phyloP scores from a whole-genome alignment of 2,888 invertebrate genomes.

The Proisotoma minuta region DNA sequence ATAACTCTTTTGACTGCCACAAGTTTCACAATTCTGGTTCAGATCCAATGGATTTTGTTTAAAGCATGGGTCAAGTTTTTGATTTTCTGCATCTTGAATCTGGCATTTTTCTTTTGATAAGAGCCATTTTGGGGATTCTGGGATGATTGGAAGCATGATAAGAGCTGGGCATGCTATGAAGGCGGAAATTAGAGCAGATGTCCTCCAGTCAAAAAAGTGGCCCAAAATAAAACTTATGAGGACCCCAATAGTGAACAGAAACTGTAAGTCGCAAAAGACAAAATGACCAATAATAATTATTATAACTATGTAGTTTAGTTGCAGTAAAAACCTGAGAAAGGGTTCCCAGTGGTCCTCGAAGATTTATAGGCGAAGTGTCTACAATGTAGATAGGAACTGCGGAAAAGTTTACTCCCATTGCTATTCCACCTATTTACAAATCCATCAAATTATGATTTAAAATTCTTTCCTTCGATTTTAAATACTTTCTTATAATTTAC shows the following conservation, averaged over 20 bases:
- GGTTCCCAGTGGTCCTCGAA: conserved; percentile 41
- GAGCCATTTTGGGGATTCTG: conserved; percentile 43
- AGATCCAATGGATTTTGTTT: conserved; percentile 22
- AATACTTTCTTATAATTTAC: conserved; percentile 18
- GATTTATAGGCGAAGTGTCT: conserved; percentile 34
- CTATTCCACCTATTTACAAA: conserved; percentile 41
- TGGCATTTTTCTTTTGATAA: conserved; percentile 23
- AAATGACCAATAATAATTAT: not conserved
- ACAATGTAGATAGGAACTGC: conserved; percentile 38
- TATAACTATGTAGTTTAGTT: too few relatives aligned
- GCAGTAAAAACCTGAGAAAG: conserved; percentile 43
- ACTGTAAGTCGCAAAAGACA: too few relatives aligned
- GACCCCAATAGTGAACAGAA: conserved; percentile 39
- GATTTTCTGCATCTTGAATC: conserved; percentile 29
- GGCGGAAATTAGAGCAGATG: conserved; percentile 30
- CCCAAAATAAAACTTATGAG: conserved; percentile 39
- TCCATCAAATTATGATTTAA: not conserved
- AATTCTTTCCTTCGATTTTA: not conserved
- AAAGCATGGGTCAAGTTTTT: conserved; percentile 18
- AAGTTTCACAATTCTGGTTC: conserved; percentile 26
- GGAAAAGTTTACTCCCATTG: conserved; percentile 34
- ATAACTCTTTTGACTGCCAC: conserved; percentile 18
- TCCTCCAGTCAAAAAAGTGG: conserved; percentile 36
- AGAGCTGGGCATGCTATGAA: conserved; percentile 32
- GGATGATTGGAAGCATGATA: conserved; percentile 29